Evolutionary conservation across 2,113 vertebrate genomes (phyloP), one percentile per base, ranked within the genome.

Genomic region (Prunella himalayana): DNA sequence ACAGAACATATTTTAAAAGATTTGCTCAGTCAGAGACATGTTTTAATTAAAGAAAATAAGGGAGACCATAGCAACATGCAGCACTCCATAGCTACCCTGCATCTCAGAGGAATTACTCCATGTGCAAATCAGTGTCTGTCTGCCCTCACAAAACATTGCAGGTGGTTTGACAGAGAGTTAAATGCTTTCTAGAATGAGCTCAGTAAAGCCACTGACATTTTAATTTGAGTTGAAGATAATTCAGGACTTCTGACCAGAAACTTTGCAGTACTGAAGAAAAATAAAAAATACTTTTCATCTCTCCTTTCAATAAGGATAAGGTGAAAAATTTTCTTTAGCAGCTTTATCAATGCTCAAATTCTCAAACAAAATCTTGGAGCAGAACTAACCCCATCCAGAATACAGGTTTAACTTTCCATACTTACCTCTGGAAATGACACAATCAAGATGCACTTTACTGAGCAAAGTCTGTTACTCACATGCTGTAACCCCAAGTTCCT

Each of bases 1-100:
- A 86, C 33, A 60, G 27, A 79, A 82, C 13, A 47, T 2, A 39
- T 70, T 73, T 87, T 47, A 51, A 82, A 76, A 88, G 30, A 76
- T 49, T 63, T 3, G 0, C 16, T 83, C 2, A 1, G 39, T 50
- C 22, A 85, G n/a, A 4, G 1, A 37, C 71, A 33, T n/a, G 24
- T 44, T 86, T 88, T 95, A 93, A 92, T 92, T 70, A 93, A 75
- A 54, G 75, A 64, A 95, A 95, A 90, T 51, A 76, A 85, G 50
- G 77, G 23, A 64, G 60, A 77, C 45, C 56, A 45, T 82, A 81
- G 86, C 72, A 96, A 93, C 50, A 9, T 28, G 21, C 30, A 92
- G 47, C 37, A 41, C 64, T 95, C 45, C 7, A 2, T 45, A 42
- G 16, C 42, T 17, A 82, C 35, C 0, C 0, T 13, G 9, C 30